Percentiles rank a stretch among this genome's conserved stretches.
These are phyloP conservation scores for Chaetorhynchus papuensis DNA, from an alignment of 2,113 vertebrate genomes.

Conservation along the genomic window DNA sequence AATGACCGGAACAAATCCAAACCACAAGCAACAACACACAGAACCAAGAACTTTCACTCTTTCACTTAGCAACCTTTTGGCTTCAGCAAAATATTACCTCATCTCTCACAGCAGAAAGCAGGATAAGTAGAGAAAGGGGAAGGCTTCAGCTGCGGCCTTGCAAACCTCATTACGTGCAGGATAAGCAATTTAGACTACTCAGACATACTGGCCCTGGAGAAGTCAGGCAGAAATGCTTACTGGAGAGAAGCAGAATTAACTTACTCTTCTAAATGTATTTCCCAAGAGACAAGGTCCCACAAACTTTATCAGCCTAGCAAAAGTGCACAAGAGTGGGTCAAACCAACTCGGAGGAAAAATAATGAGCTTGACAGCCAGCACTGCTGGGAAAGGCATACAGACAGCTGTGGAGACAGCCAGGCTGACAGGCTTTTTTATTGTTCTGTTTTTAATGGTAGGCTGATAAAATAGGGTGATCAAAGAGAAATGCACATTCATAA, in stretches of 20 bases:
- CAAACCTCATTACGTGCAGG: not conserved
- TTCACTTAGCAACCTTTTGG: not conserved
- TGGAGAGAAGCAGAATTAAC: not conserved
- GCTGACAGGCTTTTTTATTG: constrained; percentile 50
- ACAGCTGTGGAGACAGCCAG: constrained; percentile 23
- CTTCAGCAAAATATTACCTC: not conserved
- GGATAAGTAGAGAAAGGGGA: not conserved
- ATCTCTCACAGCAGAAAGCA: not conserved
- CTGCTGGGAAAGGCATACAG: not conserved
- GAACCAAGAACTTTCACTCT: too few species aligned
- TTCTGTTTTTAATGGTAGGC: not conserved
- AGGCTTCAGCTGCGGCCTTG: not conserved
- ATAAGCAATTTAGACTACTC: not conserved
- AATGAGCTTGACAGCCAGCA: constrained; percentile 4
- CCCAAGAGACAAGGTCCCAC: not conserved
- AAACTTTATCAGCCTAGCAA: constrained; percentile 2
- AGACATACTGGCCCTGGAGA: not conserved
- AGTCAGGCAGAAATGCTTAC: not conserved
- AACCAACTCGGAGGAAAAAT: not conserved
- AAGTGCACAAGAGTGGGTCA: not conserved
- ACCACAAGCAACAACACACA: rapidly evolving
- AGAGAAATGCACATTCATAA: constrained; percentile 24
- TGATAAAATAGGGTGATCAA: constrained; percentile 24
- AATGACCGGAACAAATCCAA: not conserved
- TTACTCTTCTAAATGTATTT: not conserved